Evolutionary conservation across 2,113 vertebrate species (phyloP).

Genomic region (Rafetus swinhoei): DNA sequence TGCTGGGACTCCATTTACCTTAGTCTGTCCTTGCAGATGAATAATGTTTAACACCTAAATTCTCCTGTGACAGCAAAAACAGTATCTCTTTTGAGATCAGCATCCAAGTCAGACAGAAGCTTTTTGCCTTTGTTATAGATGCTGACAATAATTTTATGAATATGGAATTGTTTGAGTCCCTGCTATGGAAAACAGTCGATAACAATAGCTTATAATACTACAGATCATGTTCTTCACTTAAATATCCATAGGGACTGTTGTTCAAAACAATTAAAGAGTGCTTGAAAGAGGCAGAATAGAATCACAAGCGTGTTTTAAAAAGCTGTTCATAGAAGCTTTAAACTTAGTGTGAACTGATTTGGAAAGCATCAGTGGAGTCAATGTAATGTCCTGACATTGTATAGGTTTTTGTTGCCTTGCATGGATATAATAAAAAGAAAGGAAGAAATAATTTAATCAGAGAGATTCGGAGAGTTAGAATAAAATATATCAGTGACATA

Average conservation of each 20-base stretch:
- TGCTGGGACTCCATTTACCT: slow-evolving; percentile 38
- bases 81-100: slow-evolving; percentile 5
- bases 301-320: neutral
- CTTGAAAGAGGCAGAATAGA: neutral
- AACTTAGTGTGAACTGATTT: neutral
- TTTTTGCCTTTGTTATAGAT: slow-evolving; percentile 20
- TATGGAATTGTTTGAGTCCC: neutral
- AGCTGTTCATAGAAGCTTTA: neutral
- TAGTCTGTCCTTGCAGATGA: slow-evolving; percentile 8
- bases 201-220: neutral
- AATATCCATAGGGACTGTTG: neutral
- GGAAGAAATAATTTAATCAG: neutral
- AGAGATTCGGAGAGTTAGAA: neutral
- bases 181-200: slow-evolving; percentile 3
- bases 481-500: neutral
- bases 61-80: slow-evolving; percentile 2
- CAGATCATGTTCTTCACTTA: slow-evolving; percentile 1
- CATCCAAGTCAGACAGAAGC: neutral
- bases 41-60: slow-evolving; percentile 7
- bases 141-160: neutral
- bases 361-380: neutral
- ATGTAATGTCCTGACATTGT: neutral
- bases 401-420: neutral
- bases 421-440: neutral
- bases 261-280: neutral